These are phyloP conservation scores for Axinella damicornis DNA, from an alignment of 37 sponge, comb jelly and placozoan genomes.

Conservation along the genomic window DNA sequence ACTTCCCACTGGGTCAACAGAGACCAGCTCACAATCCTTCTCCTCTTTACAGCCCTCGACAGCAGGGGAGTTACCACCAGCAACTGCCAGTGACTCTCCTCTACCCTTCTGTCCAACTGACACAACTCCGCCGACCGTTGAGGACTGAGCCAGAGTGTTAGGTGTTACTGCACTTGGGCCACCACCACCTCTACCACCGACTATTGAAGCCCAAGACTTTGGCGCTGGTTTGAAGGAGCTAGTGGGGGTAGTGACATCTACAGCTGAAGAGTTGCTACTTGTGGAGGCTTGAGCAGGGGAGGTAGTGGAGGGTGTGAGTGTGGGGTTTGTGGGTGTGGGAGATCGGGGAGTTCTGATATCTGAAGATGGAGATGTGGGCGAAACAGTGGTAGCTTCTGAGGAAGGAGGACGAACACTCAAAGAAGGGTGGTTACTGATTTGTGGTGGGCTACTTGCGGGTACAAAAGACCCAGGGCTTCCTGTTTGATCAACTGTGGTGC, in stretches of 20 bases:
- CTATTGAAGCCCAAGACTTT: slow-evolving; percentile 59
- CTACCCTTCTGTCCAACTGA: background rate
- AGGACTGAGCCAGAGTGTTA: background rate
- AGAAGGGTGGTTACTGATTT: background rate
- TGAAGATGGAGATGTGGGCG: too few relatives aligned
- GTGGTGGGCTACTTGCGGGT: background rate
- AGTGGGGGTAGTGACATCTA: background rate
- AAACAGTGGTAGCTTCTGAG: too few relatives aligned
- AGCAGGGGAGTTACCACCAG: background rate
- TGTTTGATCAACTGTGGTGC: too few relatives aligned
- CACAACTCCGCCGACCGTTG: background rate
- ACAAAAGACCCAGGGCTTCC: too few relatives aligned
- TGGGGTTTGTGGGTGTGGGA: background rate
- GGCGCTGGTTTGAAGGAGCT: background rate
- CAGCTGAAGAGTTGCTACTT: too few relatives aligned
- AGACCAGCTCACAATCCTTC: background rate
- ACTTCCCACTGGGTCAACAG: background rate
- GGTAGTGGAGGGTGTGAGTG: background rate
- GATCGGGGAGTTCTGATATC: background rate
- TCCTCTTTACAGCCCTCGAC: background rate
- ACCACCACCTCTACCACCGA: slow-evolving; percentile 2
- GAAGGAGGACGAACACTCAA: too few relatives aligned
- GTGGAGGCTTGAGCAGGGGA: background rate
- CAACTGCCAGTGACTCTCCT: background rate
- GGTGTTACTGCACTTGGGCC: background rate